Percentiles rank a stretch among this genome's conserved stretches.
Evolutionary conservation across 1,140 invertebrate species (phyloP).

Genomic region (Pseudomyrmex cubaensis): DNA sequence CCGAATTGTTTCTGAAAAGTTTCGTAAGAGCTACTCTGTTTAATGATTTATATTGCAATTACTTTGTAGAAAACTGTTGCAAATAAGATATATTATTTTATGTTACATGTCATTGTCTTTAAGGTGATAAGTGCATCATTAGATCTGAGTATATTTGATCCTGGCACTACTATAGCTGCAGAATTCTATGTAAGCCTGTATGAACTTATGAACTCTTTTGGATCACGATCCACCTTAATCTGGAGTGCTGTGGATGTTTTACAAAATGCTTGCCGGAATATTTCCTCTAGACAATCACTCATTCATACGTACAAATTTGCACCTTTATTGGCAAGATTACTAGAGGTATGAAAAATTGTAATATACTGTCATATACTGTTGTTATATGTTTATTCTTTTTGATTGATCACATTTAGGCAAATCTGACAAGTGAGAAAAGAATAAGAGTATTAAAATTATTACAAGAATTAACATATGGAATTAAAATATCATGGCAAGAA

Average conservation of each 20-base stretch:
- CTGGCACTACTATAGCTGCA: slow-evolving; percentile 81
- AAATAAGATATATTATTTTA: not conserved
- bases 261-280: slow-evolving; percentile 87
- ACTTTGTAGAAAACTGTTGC: not conserved
- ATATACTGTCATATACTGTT: slow-evolving; percentile 28
- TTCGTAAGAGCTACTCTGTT: not conserved
- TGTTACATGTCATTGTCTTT: slow-evolving; percentile 41
- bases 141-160: slow-evolving; percentile 86
- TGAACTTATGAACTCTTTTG: slow-evolving; percentile 80
- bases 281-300: slow-evolving; percentile 86
- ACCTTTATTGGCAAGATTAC: slow-evolving; percentile 87
- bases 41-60: not conserved
- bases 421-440: slow-evolving; percentile 82
- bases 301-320: slow-evolving; percentile 90
- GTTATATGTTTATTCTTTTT: slow-evolving; percentile 5
- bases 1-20: too few species aligned
- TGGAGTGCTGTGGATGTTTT: slow-evolving; percentile 89
- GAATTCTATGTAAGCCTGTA: slow-evolving; percentile 87
- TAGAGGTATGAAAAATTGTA: slow-evolving; percentile 83
- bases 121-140: slow-evolving; percentile 84
- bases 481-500: slow-evolving; percentile 90
- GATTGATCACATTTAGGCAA: slow-evolving; percentile 63
- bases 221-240: slow-evolving; percentile 77
- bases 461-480: slow-evolving; percentile 89
- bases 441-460: slow-evolving; percentile 83